These are phyloP conservation scores for Stictonetta naevosa DNA, from an alignment of 2,113 vertebrate species.

Conservation along the genomic window DNA sequence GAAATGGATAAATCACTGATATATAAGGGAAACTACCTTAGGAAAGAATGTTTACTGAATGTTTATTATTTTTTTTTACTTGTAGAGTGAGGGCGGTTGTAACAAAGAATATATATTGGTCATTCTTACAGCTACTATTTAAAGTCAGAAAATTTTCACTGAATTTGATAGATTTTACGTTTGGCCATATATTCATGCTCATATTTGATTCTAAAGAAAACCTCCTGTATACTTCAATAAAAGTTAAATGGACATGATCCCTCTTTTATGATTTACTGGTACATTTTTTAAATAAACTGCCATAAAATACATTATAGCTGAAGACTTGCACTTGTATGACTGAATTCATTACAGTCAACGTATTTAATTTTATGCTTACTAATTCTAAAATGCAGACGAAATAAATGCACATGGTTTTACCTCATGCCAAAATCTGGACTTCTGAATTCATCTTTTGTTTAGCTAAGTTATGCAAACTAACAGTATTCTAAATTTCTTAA, in stretches of 20 bases:
- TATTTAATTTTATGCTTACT: constrained; percentile 86
- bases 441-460: constrained; percentile 78
- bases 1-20: constrained; percentile 92
- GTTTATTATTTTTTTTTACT: constrained; percentile 90
- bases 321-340: constrained; percentile 87
- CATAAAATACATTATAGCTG: constrained; percentile 80
- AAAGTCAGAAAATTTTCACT: constrained; percentile 86
- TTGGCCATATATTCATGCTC: constrained; percentile 88
- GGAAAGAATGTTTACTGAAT: constrained; percentile 98
- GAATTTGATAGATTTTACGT: constrained; percentile 87
- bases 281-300: constrained; percentile 89
- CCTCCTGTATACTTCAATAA: constrained; percentile 93
- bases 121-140: constrained; percentile 93
- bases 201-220: constrained; percentile 88
- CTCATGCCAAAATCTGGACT: constrained; percentile 82
- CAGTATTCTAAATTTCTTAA: constrained; percentile 69
- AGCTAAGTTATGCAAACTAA: constrained; percentile 65
- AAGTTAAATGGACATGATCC: constrained; percentile 89
- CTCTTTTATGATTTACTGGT: constrained; percentile 90
- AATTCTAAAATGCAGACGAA: constrained; percentile 85
- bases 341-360: constrained; percentile 85
- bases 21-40: constrained; percentile 98
- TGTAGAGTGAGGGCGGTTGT: constrained; percentile 88
- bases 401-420: constrained; percentile 91
- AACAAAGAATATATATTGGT: constrained; percentile 94